phyloP scores from a whole-genome alignment of 1,140 invertebrate genomes.

The Lanistes nyassanus region DNA sequence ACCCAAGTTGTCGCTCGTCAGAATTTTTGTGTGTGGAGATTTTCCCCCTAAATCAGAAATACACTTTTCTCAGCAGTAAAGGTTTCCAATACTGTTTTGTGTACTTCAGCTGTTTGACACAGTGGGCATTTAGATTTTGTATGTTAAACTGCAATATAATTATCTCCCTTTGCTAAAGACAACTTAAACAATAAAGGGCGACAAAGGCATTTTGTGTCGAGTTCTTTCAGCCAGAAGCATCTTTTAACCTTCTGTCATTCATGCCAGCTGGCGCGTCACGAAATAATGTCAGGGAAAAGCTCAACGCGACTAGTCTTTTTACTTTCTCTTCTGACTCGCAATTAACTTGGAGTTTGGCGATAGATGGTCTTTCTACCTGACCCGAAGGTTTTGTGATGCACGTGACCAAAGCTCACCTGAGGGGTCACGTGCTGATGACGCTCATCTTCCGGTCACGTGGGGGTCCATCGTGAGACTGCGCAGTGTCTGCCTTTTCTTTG shows the following conservation, averaged over 20 bases:
- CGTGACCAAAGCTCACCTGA: conserved; percentile 24
- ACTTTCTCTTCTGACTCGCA: neutral
- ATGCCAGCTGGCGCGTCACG: too few relatives aligned
- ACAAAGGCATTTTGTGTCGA: neutral
- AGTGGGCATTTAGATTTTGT: neutral
- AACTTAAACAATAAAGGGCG: too few relatives aligned
- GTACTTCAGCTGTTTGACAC: too few relatives aligned
- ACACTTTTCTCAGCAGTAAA: too few relatives aligned
- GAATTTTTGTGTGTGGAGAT: too few relatives aligned
- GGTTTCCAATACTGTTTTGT: neutral
- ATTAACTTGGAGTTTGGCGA: conserved; percentile 1
- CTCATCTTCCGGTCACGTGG: conserved; percentile 18
- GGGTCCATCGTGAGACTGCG: conserved; percentile 7
- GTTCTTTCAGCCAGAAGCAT: neutral
- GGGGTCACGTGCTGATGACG: conserved; percentile 26
- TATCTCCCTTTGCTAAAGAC: too few relatives aligned
- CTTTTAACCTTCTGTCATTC: neutral
- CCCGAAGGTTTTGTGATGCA: conserved; percentile 8
- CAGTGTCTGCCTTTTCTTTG: too few relatives aligned
- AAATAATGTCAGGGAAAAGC: too few relatives aligned
- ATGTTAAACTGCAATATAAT: too few relatives aligned
- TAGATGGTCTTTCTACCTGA: conserved; percentile 2
- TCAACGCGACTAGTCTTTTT: neutral
- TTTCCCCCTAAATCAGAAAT: too few relatives aligned
- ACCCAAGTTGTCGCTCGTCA: neutral